These are phyloP conservation scores for Labrus mixtus DNA, from an alignment of 2,113 vertebrate species.

Conservation along the genomic window DNA sequence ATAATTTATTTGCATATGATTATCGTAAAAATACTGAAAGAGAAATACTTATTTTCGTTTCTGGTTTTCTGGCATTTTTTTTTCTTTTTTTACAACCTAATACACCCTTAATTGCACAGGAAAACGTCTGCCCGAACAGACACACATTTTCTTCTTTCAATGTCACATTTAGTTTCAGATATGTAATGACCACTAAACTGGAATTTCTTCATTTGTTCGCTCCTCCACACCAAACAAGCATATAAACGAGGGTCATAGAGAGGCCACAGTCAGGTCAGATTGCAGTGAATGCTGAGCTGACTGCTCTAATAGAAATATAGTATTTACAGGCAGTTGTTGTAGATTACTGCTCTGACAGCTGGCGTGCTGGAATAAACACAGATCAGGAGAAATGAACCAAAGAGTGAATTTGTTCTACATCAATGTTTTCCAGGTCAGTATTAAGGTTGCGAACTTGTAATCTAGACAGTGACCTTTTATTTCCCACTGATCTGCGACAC, in stretches of 20 bases:
- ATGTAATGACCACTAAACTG: conserved; percentile 63
- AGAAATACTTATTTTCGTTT: conserved; percentile 79
- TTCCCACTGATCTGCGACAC: conserved; percentile 58
- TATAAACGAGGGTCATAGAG: conserved; percentile 72
- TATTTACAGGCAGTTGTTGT: conserved; percentile 74
- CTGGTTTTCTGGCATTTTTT: conserved; percentile 61
- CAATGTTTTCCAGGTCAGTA: conserved; percentile 62
- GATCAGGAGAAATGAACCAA: conserved; percentile 59
- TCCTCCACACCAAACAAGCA: conserved; percentile 71
- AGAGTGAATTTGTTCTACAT: conserved; percentile 51
- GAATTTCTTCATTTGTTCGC: conserved; percentile 60
- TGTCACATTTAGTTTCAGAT: conserved; percentile 69
- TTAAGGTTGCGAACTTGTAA: conserved; percentile 61
- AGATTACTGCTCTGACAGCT: conserved; percentile 63
- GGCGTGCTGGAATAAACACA: conserved; percentile 58
- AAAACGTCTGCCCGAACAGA: conserved; percentile 73
- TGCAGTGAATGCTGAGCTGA: conserved; percentile 55
- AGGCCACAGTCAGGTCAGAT: conserved; percentile 62
- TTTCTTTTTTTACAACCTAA: conserved; percentile 72
- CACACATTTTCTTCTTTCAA: conserved; percentile 72
- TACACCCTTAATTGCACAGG: conserved; percentile 80
- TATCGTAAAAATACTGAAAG: conserved; percentile 85
- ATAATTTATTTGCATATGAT: conserved; percentile 86
- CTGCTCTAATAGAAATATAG: conserved; percentile 69
- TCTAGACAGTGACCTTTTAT: conserved; percentile 57